Conservation (phyloP, 2,888 invertebrate genomes). For the Apamea sordens region DNA sequence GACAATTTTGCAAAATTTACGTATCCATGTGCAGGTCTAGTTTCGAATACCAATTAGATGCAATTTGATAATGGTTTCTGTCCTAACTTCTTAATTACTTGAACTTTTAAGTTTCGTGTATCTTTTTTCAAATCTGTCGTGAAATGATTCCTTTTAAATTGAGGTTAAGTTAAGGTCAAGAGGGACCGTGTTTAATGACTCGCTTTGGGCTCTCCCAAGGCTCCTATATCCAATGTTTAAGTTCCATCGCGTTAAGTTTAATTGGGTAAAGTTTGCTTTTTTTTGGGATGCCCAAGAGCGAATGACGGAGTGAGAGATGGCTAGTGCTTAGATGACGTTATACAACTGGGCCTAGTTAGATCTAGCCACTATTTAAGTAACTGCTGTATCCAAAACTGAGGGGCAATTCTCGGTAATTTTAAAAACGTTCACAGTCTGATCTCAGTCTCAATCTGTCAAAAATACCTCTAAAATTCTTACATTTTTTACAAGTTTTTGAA, state of each 20-base stretch:
- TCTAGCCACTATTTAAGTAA: background rate
- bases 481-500: no score
- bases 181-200: conserved; percentile 48
- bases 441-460: background rate
- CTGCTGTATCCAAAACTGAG: background rate
- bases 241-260: conserved; percentile 43
- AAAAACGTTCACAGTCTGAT: no score
- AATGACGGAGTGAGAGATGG: background rate
- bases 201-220: conserved; percentile 40
- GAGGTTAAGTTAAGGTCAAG: conserved; percentile 44
- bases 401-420: no score
- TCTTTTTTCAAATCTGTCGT: conserved; percentile 38
- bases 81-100: conserved; percentile 11
- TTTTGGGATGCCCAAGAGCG: conserved; percentile 9
- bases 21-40: background rate
- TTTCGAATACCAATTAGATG: background rate
- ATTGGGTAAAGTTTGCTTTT: conserved; percentile 44
- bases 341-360: background rate
- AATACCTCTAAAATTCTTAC: no score
- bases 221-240: conserved; percentile 41
- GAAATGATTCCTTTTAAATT: conserved; percentile 42
- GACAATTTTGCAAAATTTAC: background rate
- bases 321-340: background rate
- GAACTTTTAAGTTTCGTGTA: conserved; percentile 25
- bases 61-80: background rate